Percentiles rank a stretch among this genome's conserved stretches.
phyloP scores from a whole-genome alignment of 2,113 vertebrate genomes.

The Corythornis cristatus region DNA sequence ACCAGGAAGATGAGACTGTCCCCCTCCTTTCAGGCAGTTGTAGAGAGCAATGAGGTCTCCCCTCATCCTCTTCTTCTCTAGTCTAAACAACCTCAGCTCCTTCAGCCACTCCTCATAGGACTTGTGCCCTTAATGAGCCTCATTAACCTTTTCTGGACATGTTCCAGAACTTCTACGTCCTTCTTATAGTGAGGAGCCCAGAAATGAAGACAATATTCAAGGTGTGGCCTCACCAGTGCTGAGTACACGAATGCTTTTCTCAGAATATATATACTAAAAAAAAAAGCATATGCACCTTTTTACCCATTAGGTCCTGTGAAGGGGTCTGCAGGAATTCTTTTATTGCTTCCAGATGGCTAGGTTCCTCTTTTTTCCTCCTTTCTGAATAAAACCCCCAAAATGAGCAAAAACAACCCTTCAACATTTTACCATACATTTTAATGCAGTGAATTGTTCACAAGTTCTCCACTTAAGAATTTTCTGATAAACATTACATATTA shows the following conservation, averaged over 20 bases:
- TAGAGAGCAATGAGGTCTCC: no score
- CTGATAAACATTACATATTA: neutral
- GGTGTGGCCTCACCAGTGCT: no score
- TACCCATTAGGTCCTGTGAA: slow-evolving; percentile 72
- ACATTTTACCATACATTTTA: neutral
- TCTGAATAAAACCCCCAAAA: slow-evolving; percentile 52
- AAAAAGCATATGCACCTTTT: neutral
- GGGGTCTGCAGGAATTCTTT: neutral
- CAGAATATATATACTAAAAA: neutral
- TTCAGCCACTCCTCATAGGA: no score
- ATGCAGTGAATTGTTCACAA: neutral
- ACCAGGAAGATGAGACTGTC: no score
- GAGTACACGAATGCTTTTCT: neutral
- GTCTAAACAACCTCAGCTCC: no score
- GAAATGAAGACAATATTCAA: no score
- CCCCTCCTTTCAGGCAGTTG: no score
- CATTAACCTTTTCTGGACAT: no score
- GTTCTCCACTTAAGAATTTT: neutral
- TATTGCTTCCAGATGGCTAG: slow-evolving; percentile 35
- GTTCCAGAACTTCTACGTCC: no score
- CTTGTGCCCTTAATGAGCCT: no score
- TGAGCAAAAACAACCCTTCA: neutral
- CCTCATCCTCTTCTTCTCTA: no score
- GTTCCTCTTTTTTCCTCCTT: slow-evolving; percentile 65
- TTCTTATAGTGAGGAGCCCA: no score